Evolutionary conservation across 2,113 vertebrate species (phyloP), one percentile per base, ranked within the genome.

Genomic region (Perccottus glenii): DNA sequence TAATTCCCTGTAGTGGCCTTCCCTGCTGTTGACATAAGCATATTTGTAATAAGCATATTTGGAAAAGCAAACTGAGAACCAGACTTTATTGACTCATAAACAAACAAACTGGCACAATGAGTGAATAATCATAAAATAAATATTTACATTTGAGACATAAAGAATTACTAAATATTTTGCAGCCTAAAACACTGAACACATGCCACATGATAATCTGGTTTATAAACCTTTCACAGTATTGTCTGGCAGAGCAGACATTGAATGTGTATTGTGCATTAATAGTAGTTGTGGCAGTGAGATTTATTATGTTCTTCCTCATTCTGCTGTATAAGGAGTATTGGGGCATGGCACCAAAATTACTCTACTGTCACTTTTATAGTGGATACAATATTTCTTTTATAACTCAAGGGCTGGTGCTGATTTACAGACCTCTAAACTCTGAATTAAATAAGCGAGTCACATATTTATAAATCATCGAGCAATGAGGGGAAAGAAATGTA

Each of bases 311-410:
- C 51, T 67, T 61, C 45, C 19, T 19, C 46, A 52, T 66, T 63
- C n/a, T 36, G 12, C 12, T 49, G 12, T 59, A 46, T 51, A 32
- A 60, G 56, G 36, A 45, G 58, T 42, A 15, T 35, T 14, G 14
- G 33, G 36, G n/a, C 15, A 32, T 38, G 11, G 67, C 70, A 27
- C 60, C 60, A 57, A 47, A 77, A 81, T 58, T 45, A 68, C 60
- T 72, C 73, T 49, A 78, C 8, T 42, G 73, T 67, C 45, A 63
- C 66, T 59, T 84, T 74, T 74, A n/a, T 46, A 70, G 58, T 59
- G 46, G 48, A 47, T 65, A 72, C 76, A 80, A 73, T 80, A 64
- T 75, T 50, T 4, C 46, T 73, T 81, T 80, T 70, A 84, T 66
- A 58, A 42, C 67, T 27, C 36, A 48, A 36, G 74, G 44, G 73